Evolutionary conservation across 2,888 invertebrate genomes (phyloP), one percentile per base, ranked within the genome.

Genomic region (Chouioia cunea): DNA sequence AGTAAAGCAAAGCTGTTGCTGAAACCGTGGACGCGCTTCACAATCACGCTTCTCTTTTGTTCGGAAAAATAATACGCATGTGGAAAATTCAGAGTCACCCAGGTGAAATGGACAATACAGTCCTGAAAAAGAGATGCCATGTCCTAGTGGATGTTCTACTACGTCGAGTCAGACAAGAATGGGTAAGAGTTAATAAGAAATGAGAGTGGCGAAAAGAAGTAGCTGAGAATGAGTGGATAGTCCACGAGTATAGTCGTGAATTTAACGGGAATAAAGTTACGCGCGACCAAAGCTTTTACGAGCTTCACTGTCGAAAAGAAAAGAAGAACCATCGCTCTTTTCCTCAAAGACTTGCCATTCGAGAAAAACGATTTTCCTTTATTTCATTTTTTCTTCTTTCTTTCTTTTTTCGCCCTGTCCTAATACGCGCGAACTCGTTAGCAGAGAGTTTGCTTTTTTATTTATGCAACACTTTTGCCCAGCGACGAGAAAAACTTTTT

Each of bases 191-290:
- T 48, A 65, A 53, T 54, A 65, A 65, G 56, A 65, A 56, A 65
- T 20, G 50, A 50, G 54, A 23, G 54, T 44, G 36, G 10, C 36
- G 10, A 36, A 36, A 36, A 36, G 10, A 36, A 36, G 36, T 36
- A 36, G 36, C 36, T 12, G 36, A 36, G 36, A 36, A 36, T 36
- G 36, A 36, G 36, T 10, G n/a, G n/a, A n/a, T n/a, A n/a, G n/a
- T n/a, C n/a, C n/a, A n/a, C n/a, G 36, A 46, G 44, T 27, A 54
- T 22, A n/a, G 43, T 58, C 65, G 22, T 6, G 4, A 20, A 69
- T 36, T 36, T 69, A 65, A 65, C 50, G 58, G 56, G 65, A 73
- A 62, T 69, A 69, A 72, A 72, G 69, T 70, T 68, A 56, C 64
- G 62, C 47, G 18, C 20, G 36, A 36, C 54, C 22, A 43, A 43